These are phyloP conservation scores for Nycteola revayana DNA, from an alignment of 2,888 invertebrate species.

Conservation along the genomic window DNA sequence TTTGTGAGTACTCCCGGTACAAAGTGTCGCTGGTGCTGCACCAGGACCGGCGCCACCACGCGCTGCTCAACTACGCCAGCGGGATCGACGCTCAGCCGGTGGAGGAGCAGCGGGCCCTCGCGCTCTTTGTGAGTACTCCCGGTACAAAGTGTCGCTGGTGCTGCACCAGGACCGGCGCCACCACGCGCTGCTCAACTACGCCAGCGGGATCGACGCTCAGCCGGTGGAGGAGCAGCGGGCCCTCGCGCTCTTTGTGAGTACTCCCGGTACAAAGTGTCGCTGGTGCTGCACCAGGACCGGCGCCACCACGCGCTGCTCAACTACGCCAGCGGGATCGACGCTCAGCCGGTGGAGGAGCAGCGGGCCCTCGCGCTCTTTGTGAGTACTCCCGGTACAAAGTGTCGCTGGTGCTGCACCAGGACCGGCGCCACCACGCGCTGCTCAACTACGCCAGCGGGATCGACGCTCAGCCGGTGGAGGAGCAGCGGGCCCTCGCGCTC, in stretches of 20 bases:
- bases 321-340: too few species aligned
- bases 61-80: slow-evolving; percentile 2
- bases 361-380: too few species aligned
- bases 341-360: too few species aligned
- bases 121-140: slow-evolving; percentile 1
- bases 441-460: too few species aligned
- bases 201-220: not conserved
- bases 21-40: slow-evolving; percentile 1
- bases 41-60: slow-evolving; percentile 22
- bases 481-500: too few species aligned
- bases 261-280: not conserved
- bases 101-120: slow-evolving; percentile 1
- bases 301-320: slow-evolving; percentile 53
- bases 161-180: slow-evolving; percentile 2
- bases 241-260: slow-evolving; percentile 3
- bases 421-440: too few species aligned
- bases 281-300: slow-evolving; percentile 89
- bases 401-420: too few species aligned
- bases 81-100: not conserved
- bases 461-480: too few species aligned
- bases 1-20: not conserved
- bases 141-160: not conserved
- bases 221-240: not conserved
- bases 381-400: too few species aligned
- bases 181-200: slow-evolving; percentile 4